Evolutionary conservation across 2,888 invertebrate species (phyloP), one percentile per base, ranked within the genome.

Genomic region (Yponomeuta plumbellus): DNA sequence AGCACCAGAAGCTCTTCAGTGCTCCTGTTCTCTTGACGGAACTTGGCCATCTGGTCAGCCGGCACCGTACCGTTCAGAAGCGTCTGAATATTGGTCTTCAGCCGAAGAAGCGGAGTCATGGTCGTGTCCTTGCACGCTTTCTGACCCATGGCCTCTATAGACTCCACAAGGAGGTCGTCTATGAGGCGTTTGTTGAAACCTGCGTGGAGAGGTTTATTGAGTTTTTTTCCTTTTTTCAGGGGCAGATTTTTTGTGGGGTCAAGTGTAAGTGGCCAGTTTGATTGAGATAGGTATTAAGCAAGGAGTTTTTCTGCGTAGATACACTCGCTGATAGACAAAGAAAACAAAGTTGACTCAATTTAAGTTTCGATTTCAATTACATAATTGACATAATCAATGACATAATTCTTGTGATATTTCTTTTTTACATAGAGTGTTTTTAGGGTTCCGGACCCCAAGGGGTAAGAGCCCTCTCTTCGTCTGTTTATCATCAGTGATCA

Each of bases 21-120:
- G 0, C 94, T 94, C 73, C 95, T 94, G 70, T 95, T 94, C 77
- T 96, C 94, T 69, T 92, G 92, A 70, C 92, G 92, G 74, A 97
- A 96, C 73, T 93, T 93, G 26, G 94, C 93, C 96, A 97, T 96
- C 74, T 95, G 94, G 58, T 93, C 91, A 71, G 93, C 92, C 0
- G 97, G 97, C 64, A 97, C 95, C 17, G 97, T 96, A 93, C 96
- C 96, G 67, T 95, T 94, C 10, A 97, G 88, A 71, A 97, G 92
- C 75, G 95, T 94, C 75, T 95, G 93, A 23, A 97, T 94, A 82
- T 97, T 97, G 59, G 91, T 88, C 72, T 94, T 94, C 22, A 97
- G 92, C 22, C 94, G 92, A 70, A 94, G 93, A 20, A 94, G 90
- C 10, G 94, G 94, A 0, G 92, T 80, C 4, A 94, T 75, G 21